phyloP scores from a whole-genome alignment of 2,888 invertebrate species.

The Esperia sulphurella region DNA sequence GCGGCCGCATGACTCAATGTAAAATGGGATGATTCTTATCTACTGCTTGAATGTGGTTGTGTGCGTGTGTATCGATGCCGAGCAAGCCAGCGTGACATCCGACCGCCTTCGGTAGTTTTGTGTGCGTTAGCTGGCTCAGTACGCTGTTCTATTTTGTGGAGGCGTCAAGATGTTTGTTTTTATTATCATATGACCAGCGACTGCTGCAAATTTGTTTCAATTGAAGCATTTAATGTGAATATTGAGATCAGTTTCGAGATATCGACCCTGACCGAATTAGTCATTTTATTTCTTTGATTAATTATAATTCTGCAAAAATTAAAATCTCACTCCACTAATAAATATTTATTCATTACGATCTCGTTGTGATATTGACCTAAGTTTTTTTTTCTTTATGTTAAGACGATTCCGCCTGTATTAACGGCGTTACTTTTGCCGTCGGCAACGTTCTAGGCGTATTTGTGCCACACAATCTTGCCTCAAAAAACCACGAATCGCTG shows the following conservation, averaged over 20 bases:
- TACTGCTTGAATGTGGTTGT: slow-evolving; percentile 48
- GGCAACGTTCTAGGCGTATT: slow-evolving; percentile 38
- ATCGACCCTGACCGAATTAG: neutral
- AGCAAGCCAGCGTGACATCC: slow-evolving; percentile 58
- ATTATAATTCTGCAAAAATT: no score
- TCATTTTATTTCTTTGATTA: no score
- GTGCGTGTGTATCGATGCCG: slow-evolving; percentile 44
- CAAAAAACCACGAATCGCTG: no score
- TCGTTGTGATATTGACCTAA: no score
- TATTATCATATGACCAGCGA: slow-evolving; percentile 74
- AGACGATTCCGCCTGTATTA: neutral
- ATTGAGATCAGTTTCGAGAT: slow-evolving; percentile 1
- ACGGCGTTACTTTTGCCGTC: slow-evolving; percentile 24
- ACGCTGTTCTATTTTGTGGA: slow-evolving; percentile 75
- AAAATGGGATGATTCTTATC: slow-evolving; percentile 79
- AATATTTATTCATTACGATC: no score
- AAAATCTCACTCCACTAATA: no score
- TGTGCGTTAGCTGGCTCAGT: slow-evolving; percentile 66
- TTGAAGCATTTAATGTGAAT: slow-evolving; percentile 17
- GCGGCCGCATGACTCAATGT: slow-evolving; percentile 71
- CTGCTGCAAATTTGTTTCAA: slow-evolving; percentile 45
- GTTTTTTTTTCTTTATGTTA: neutral
- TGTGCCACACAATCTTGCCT: slow-evolving; percentile 17
- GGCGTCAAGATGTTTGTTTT: slow-evolving; percentile 75
- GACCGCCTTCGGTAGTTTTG: slow-evolving; percentile 46